phyloP scores from a whole-genome alignment of 2,113 vertebrate species.

The Todiramphus chloris region DNA sequence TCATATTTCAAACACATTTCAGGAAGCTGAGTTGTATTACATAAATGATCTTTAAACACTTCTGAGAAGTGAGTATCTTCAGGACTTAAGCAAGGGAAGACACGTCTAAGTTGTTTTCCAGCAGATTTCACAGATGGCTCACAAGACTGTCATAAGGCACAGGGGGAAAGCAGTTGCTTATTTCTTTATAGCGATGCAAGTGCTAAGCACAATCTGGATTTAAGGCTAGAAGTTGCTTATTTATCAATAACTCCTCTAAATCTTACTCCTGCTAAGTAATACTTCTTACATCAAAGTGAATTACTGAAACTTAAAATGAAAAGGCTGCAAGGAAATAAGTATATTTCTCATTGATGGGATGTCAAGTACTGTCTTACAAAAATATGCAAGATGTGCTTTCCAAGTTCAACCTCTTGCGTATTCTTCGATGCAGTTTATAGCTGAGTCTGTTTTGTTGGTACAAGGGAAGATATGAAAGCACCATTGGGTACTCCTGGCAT shows the following conservation, averaged over 20 bases:
- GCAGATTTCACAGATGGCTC: constrained; percentile 35
- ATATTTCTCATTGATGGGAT: not conserved
- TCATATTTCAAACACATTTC: not conserved
- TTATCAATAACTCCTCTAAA: not conserved
- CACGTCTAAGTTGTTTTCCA: not conserved
- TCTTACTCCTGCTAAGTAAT: not conserved
- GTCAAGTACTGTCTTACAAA: not conserved
- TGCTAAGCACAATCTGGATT: not conserved
- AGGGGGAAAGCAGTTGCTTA: not conserved
- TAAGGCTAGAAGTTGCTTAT: not conserved
- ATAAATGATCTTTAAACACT: not conserved
- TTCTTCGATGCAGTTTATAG: not conserved
- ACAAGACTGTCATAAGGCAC: constrained; percentile 25
- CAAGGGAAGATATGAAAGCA: not conserved
- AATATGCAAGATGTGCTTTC: not conserved
- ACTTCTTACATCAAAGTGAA: not conserved
- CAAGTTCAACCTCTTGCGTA: not conserved
- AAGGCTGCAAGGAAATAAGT: not conserved
- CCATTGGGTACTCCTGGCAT: not conserved
- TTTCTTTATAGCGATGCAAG: not conserved
- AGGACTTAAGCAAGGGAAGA: not conserved
- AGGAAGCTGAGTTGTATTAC: not conserved
- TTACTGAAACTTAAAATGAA: not conserved
- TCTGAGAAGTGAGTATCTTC: not conserved
- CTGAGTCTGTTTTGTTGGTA: not conserved